phyloP scores from a whole-genome alignment of 2,888 invertebrate species.

The Parnassius apollo region DNA sequence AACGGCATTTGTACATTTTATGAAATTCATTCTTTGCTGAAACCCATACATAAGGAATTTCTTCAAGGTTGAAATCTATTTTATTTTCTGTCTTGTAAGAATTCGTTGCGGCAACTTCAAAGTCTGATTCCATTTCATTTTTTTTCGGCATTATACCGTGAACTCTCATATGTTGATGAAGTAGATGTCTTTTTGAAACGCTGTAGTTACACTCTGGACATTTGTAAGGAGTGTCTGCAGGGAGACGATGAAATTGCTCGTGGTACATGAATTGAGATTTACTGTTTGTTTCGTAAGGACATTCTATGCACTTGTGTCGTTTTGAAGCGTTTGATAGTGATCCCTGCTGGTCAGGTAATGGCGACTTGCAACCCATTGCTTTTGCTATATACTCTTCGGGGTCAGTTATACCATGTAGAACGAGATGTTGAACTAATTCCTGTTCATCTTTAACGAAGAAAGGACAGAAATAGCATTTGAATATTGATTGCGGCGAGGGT shows the following conservation, averaged over 20 bases:
- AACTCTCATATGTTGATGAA: constrained; percentile 91
- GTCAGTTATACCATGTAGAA: constrained; percentile 83
- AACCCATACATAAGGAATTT: constrained; percentile 89
- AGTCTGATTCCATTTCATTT: constrained; percentile 65
- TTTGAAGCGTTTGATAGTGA: constrained; percentile 60
- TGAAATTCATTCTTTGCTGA: constrained; percentile 86
- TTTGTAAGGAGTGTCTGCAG: constrained; percentile 87
- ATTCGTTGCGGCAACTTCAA: constrained; percentile 52
- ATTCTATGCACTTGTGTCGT: constrained; percentile 88
- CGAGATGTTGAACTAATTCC: constrained; percentile 85
- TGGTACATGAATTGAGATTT: constrained; percentile 93
- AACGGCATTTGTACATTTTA: constrained; percentile 92
- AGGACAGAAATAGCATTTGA: constrained; percentile 90
- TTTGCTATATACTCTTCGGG: constrained; percentile 74
- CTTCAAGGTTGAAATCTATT: constrained; percentile 66
- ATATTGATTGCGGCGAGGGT: constrained; percentile 84
- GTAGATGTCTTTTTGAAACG: constrained; percentile 88
- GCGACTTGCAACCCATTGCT: constrained; percentile 64
- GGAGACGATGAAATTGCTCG: constrained; percentile 89
- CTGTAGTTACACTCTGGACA: constrained; percentile 92
- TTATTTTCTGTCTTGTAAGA: constrained; percentile 45
- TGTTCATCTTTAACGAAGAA: constrained; percentile 87
- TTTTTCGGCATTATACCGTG: constrained; percentile 82
- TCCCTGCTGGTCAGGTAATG: constrained; percentile 43
- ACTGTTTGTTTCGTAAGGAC: constrained; percentile 92